Evolutionary conservation across 2,888 invertebrate species (phyloP).

Genomic region (Bembecia ichneumoniformis): DNA sequence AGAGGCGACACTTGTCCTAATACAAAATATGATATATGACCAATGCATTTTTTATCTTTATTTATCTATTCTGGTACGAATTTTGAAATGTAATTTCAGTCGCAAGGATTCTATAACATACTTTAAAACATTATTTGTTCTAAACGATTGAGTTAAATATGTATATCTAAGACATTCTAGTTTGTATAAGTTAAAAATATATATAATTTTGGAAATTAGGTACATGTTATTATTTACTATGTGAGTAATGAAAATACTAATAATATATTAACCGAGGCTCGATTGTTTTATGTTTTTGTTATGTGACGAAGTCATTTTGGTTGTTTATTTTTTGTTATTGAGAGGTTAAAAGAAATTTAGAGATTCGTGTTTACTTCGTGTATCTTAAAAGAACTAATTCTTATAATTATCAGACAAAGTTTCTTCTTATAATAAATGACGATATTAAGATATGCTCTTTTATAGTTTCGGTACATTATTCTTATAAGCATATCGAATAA

Average conservation of each 20-base stretch:
- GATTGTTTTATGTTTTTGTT: neutral
- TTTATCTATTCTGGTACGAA: too few species aligned
- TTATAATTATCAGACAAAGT: too few species aligned
- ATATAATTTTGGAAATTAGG: neutral
- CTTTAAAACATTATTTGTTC: too few species aligned
- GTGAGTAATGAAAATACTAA: constrained; percentile 15
- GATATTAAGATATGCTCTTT: too few species aligned
- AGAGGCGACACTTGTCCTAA: too few species aligned
- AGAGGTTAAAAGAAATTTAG: constrained; percentile 4
- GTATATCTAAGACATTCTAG: neutral
- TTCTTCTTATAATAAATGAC: too few species aligned
- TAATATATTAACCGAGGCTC: constrained; percentile 41
- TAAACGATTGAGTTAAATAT: neutral
- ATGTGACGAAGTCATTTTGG: neutral
- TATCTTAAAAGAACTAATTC: neutral
- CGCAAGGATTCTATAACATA: too few species aligned
- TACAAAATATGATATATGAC: too few species aligned
- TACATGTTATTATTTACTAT: constrained; percentile 2
- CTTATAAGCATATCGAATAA: too few species aligned
- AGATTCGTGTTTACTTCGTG: neutral
- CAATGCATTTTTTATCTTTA: too few species aligned
- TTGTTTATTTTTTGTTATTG: constrained; percentile 6
- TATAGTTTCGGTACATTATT: too few species aligned
- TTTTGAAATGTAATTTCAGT: too few species aligned
- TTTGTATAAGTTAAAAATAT: neutral